A percentile compares a stretch with the other conserved stretches of the same genome.
These are phyloP conservation scores for Coccyzus lansbergi DNA, from an alignment of 2,797 vertebrate genomes.

Conservation along the genomic window DNA sequence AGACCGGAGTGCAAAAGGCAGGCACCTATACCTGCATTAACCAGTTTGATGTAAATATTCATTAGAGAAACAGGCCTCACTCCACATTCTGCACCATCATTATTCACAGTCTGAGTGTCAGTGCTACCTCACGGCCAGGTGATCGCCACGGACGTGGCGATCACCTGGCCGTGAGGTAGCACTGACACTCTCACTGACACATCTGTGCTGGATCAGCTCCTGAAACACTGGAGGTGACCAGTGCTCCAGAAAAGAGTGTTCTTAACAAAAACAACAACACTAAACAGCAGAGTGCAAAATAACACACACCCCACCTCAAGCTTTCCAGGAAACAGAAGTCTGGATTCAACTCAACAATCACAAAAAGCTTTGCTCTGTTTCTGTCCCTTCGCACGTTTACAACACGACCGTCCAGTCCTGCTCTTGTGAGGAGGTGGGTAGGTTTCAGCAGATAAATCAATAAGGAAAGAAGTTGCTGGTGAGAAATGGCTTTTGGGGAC, in stretches of 20 bases:
- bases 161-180: too few species aligned
- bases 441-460: neutral
- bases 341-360: neutral
- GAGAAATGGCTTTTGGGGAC: neutral
- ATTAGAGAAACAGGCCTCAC: neutral
- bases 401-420: neutral
- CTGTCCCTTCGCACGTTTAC: neutral
- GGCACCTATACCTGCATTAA: neutral
- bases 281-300: neutral
- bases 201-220: accelerated
- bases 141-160: accelerated
- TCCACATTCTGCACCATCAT: neutral
- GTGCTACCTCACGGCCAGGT: too few species aligned
- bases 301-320: neutral
- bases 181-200: too few species aligned
- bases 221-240: neutral
- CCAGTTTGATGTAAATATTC: neutral
- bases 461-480: neutral
- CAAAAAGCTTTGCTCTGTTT: neutral
- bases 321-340: neutral
- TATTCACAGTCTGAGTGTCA: neutral
- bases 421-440: neutral
- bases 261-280: neutral
- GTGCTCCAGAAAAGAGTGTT: neutral
- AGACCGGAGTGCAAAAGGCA: neutral